phyloP scores from a whole-genome alignment of 2,888 invertebrate genomes.

The Prosapia bicincta region DNA sequence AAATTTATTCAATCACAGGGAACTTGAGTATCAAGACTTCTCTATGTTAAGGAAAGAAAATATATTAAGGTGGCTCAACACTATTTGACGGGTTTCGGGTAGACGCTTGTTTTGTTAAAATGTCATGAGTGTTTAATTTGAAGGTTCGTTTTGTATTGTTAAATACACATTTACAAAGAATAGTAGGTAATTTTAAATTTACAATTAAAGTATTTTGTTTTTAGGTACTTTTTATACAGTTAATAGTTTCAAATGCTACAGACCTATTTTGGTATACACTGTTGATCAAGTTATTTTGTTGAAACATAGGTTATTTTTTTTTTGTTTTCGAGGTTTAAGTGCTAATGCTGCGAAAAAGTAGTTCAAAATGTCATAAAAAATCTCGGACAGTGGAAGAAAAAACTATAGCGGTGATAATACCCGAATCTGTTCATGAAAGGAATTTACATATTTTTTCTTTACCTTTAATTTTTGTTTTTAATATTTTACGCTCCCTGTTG shows the following conservation, averaged over 20 bases:
- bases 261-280: not conserved
- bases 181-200: too few species aligned
- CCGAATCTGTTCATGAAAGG: slow-evolving; percentile 73
- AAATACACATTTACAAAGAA: too few species aligned
- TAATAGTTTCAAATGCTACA: not conserved
- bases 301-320: not conserved
- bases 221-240: not conserved
- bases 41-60: too few species aligned
- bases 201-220: not conserved
- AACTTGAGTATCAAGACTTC: too few species aligned
- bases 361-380: slow-evolving; percentile 49
- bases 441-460: slow-evolving; percentile 86
- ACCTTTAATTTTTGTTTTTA: slow-evolving; percentile 82
- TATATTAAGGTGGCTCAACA: too few species aligned
- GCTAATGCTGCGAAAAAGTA: slow-evolving; percentile 48
- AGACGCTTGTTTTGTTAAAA: too few species aligned
- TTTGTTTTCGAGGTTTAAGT: not conserved
- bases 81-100: too few species aligned
- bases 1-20: too few species aligned
- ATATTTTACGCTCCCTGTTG: slow-evolving; percentile 74
- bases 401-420: slow-evolving; percentile 19
- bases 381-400: slow-evolving; percentile 43
- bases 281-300: not conserved
- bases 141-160: too few species aligned
- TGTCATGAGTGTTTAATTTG: too few species aligned